Evolutionary conservation across 1,140 invertebrate genomes (phyloP).

Genomic region (Bathynomus jamesi): DNA sequence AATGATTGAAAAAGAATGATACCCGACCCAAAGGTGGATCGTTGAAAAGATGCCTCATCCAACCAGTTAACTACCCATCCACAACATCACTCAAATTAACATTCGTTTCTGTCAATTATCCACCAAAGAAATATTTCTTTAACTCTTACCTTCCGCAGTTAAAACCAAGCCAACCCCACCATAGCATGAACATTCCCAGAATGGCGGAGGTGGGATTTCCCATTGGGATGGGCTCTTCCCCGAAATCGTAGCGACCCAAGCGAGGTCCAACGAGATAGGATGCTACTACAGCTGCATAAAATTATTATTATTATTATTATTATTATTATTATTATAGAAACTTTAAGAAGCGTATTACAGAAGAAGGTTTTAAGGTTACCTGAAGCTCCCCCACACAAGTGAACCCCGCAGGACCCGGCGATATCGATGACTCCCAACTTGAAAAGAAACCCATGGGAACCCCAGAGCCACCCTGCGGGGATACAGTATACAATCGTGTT

Average conservation of each 20-base stretch:
- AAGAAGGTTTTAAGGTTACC: conserved; percentile 37
- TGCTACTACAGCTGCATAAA: conserved; percentile 63
- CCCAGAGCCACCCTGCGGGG: conserved; percentile 86
- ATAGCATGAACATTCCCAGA: conserved; percentile 84
- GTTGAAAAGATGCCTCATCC: too few species aligned
- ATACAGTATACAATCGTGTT: conserved; percentile 87
- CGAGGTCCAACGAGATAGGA: conserved; percentile 83
- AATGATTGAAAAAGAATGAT: background rate
- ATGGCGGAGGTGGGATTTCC: conserved; percentile 84
- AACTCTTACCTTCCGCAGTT: conserved; percentile 70
- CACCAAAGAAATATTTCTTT: too few species aligned
- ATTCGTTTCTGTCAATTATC: too few species aligned
- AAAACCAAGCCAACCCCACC: conserved; percentile 92
- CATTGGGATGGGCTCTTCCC: conserved; percentile 62
- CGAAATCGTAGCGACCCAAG: conserved; percentile 70
- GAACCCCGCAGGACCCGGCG: conserved; percentile 83
- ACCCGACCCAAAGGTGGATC: too few species aligned
- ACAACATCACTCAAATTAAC: too few species aligned
- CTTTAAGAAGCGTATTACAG: background rate
- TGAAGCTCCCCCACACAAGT: conserved; percentile 68
- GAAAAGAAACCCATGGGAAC: conserved; percentile 73
- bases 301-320: background rate
- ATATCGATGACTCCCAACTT: conserved; percentile 76
- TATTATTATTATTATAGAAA: background rate
- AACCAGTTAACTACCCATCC: too few species aligned